Base-by-base conservation (phyloP, 30 jellyfish, hydroid and myxozoan genomes). In the Aurelia aurita complex sp. Pacific region DNA sequence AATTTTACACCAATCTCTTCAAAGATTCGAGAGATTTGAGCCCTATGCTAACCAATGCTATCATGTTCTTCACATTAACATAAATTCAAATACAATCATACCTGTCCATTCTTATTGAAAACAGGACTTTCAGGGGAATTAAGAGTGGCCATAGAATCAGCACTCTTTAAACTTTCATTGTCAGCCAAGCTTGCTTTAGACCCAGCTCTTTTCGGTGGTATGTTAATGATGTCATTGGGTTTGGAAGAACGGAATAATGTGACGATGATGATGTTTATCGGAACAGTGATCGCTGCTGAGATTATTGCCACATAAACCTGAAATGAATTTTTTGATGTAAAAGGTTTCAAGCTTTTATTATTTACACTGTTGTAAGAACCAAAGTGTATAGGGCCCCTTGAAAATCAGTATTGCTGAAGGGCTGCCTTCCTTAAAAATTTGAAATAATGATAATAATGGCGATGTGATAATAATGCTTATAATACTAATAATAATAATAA, bases 221-320 rank as follows among this genome's bases (percentile, higher is more conserved):
- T n/a, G 29, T 64, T 69, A 15, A 84, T 53, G 68, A 63, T 4
- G 72, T 84, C 87, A 18, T 43, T 64, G 12, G 97, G 97, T 57
- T 85, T 80, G 4, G 92, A 89, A 17, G 89, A 79, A 12, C 97
- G 89, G 85, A 94, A 94, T 29, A 94, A 18, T 8, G 97, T 88
- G 46, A 89, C 99, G 75, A 94, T 82, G 77, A 94, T 65, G 2
- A 94, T 55, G 80, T 94, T 88, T 29, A 94, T 43, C 3, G 99
- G 99, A 71, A 94, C 92, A 1, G 99, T 94, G 46, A 94, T 94
- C 19, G 86, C 85, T 0, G 95, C 86, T 17, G 94, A 81, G 15
- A 94, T 69, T 8, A 94, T 53, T 11, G 97, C 97, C 12, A 94
- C 93, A 79, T 67, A 94, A 3, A 94, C 94, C 98, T 92, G 80